A percentile compares a stretch with the other conserved stretches of the same genome.
phyloP scores from a whole-genome alignment of 2,888 invertebrate genomes.

The Caenorhabditis angaria region DNA sequence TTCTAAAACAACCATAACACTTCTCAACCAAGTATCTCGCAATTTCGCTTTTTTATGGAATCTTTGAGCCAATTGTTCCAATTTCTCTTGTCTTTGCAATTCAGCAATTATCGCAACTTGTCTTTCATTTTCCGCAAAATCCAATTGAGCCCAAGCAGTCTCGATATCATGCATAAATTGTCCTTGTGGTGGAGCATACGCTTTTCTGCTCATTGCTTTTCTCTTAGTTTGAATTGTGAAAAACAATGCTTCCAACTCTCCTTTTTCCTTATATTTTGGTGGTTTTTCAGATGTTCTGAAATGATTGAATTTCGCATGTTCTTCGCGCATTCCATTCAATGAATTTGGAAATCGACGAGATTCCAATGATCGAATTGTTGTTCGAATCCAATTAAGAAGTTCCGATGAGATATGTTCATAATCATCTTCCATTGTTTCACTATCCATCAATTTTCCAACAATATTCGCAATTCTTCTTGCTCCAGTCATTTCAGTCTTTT shows the following conservation, averaged over 20 bases:
- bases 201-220: conserved; percentile 82
- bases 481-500: conserved; percentile 98
- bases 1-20: conserved; percentile 79
- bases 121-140: conserved; percentile 90
- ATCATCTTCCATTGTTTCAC: conserved; percentile 88
- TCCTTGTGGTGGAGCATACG: conserved; percentile 71
- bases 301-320: conserved; percentile 88
- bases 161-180: conserved; percentile 91
- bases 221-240: conserved; percentile 95
- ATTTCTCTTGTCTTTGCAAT: conserved; percentile 82
- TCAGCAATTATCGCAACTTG: conserved; percentile 92
- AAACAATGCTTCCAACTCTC: conserved; percentile 93
- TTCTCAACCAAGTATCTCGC: conserved; percentile 93
- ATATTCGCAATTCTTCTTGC: conserved; percentile 97
- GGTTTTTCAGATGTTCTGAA: conserved; percentile 97
- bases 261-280: conserved; percentile 95
- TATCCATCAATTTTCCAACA: conserved; percentile 92
- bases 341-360: conserved; percentile 86
- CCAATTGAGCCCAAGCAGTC: conserved; percentile 89
- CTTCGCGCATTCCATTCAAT: conserved; percentile 90
- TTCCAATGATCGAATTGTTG: conserved; percentile 80
- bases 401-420: conserved; percentile 87
- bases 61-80: conserved; percentile 93
- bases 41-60: conserved; percentile 89
- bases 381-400: conserved; percentile 90